Evolutionary conservation across 2,113 vertebrate genomes (phyloP), one percentile per base, ranked within the genome.

Genomic region (Sinocyclocheilus anshuiensis): DNA sequence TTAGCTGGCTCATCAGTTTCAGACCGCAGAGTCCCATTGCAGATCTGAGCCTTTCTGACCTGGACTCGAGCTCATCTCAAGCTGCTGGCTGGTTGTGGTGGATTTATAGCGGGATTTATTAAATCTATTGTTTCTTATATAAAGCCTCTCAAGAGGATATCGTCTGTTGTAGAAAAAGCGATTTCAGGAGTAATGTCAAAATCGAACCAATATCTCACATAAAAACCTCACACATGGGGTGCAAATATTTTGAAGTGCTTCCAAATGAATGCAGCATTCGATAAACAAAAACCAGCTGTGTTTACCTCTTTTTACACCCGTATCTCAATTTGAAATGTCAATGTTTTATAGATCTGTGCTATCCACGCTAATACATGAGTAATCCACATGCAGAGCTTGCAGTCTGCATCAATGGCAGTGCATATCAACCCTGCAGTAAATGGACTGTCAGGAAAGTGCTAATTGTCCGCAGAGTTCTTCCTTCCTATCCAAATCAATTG

Each of bases 1-100:
- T 89, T 84, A 81, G 90, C 85, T 67, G 80, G 83, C 61, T 88
- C 90, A 88, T 88, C 86, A 86, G 53, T 84, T 90, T 86, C 61
- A 75, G 71, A 59, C 85, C 65, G n/a, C 26, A 74, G 65, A n/a
- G 48, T 77, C 76, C 48, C 24, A 57, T 76, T 78, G 77, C 85
- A 86, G 75, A 63, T 82, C 26, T 39, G 67, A 45, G 57, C 9
- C 29, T 80, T 57, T 84, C 55, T 67, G 80, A n/a, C 26, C 16
- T 67, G 26, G 42, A 67, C 24, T 20, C 45, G 18, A 59, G 29
- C 48, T 48, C 26, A 69, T 53, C 24, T 53, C 13, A 65, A 18
- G 36, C 59, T 71, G 42, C 45, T 59, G 65, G 20, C 39, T 83
- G 81, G 50, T 22, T 36, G 69, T 33, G 26, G 16, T 71, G 65